Percentiles rank a stretch among this genome's conserved stretches.
Evolutionary conservation across 2,797 vertebrate genomes (phyloP).

Genomic region (Balearica regulorum): DNA sequence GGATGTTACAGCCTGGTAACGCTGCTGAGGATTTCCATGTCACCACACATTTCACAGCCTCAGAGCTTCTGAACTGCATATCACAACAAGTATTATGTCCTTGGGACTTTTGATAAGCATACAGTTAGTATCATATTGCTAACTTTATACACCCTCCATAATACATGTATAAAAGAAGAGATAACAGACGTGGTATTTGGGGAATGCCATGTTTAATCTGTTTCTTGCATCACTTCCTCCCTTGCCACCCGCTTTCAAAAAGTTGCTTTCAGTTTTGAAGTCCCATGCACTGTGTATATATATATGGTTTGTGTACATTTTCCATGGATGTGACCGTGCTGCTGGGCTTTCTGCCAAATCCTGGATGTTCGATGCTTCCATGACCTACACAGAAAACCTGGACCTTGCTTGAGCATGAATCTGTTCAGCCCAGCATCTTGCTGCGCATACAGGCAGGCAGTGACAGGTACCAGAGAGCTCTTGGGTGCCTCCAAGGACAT

Average conservation of each 20-base stretch:
- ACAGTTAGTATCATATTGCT: background rate
- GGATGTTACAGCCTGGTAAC: background rate
- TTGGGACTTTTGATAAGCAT: background rate
- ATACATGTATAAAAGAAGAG: background rate
- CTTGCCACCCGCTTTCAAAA: background rate
- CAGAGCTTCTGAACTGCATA: background rate
- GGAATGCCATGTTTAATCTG: background rate
- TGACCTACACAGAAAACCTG: background rate
- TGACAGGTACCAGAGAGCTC: background rate
- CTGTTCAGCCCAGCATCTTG: background rate
- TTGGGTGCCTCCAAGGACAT: background rate
- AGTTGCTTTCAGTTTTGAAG: background rate
- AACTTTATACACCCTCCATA: background rate
- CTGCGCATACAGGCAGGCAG: background rate
- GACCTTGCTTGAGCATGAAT: fast-evolving
- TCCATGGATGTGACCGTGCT: background rate
- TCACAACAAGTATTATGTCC: background rate
- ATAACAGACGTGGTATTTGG: background rate
- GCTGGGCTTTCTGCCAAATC: background rate
- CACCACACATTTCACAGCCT: background rate
- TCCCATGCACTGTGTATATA: background rate
- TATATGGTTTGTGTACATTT: background rate
- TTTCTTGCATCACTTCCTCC: background rate
- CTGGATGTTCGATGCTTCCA: background rate
- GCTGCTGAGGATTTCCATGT: background rate